Percentiles rank a stretch among this genome's conserved stretches.
These are phyloP conservation scores for Otus sunia DNA, from an alignment of 2,113 vertebrate genomes.

Conservation along the genomic window DNA sequence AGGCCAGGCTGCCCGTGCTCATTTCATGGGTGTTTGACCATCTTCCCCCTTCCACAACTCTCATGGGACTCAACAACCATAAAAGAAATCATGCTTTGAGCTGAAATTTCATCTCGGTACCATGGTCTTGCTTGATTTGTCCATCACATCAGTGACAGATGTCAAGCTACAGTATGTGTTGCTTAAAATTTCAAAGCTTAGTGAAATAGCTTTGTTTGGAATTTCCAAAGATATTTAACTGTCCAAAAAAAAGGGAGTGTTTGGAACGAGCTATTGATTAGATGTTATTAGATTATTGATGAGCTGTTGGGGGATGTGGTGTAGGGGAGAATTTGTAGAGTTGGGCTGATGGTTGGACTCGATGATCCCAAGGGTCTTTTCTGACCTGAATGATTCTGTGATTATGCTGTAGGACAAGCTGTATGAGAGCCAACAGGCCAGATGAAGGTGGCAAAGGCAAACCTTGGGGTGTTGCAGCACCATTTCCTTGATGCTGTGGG, in stretches of 20 bases:
- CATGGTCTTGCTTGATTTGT: not conserved
- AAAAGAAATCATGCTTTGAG: not conserved
- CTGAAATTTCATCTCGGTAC: not conserved
- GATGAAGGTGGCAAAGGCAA: not conserved
- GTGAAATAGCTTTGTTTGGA: not conserved
- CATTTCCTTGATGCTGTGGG: not conserved
- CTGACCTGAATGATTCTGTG: no score
- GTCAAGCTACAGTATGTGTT: not conserved
- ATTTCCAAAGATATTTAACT: not conserved
- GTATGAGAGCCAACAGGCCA: not conserved
- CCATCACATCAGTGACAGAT: not conserved
- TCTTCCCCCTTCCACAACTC: not conserved
- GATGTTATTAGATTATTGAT: no score
- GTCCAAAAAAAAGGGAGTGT: not conserved
- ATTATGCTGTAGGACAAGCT: not conserved
- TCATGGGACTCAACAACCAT: rapidly evolving
- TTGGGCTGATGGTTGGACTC: no score
- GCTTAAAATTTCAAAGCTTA: not conserved
- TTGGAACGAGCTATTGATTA: not conserved
- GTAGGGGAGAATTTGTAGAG: no score
- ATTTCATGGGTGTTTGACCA: not conserved
- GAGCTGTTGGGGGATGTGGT: no score
- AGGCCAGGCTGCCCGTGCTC: not conserved
- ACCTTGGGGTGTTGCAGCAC: not conserved
- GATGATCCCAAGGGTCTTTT: no score